phyloP scores from a whole-genome alignment of 2,113 vertebrate species.

The Xiphophorus hellerii region DNA sequence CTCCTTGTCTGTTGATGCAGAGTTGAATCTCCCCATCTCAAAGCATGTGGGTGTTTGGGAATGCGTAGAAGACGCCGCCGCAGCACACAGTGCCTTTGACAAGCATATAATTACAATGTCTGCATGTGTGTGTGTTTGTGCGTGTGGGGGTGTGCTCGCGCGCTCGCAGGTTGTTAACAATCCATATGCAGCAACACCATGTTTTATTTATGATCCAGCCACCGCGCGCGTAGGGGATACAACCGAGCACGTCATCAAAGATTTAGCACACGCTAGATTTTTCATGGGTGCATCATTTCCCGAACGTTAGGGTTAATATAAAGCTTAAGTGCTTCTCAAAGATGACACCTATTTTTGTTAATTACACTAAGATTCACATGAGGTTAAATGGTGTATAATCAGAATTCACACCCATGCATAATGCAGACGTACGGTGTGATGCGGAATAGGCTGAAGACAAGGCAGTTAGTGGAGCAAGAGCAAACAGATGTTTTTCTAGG shows the following conservation, averaged over 20 bases:
- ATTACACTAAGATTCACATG: conserved; percentile 2
- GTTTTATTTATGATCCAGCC: not conserved
- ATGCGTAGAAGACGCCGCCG: conserved; percentile 6
- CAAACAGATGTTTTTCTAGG: not conserved
- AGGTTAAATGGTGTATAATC: not conserved
- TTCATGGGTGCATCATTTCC: conserved; percentile 7
- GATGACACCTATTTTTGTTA: conserved; percentile 1
- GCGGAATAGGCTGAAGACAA: not conserved
- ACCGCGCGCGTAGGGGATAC: not conserved
- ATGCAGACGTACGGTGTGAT: not conserved
- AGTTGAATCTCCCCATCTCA: conserved; percentile 30
- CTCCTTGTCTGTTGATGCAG: conserved; percentile 19
- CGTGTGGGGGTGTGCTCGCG: too few relatives aligned
- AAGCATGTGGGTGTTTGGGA: conserved; percentile 36
- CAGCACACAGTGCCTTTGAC: conserved; percentile 9
- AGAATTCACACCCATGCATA: conserved; percentile 3
- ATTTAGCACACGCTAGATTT: conserved; percentile 13
- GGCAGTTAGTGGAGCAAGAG: not conserved
- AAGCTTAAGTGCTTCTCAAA: not conserved
- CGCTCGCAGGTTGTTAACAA: conserved; percentile 3
- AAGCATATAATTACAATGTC: not conserved
- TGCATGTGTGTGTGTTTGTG: not conserved
- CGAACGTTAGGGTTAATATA: conserved; percentile 23
- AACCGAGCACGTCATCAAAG: conserved; percentile 9
- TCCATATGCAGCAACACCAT: conserved; percentile 10